Percentiles rank a stretch among this genome's conserved stretches.
Conservation (phyloP, 2,113 vertebrate genomes). For the Galemys pyrenaicus region DNA sequence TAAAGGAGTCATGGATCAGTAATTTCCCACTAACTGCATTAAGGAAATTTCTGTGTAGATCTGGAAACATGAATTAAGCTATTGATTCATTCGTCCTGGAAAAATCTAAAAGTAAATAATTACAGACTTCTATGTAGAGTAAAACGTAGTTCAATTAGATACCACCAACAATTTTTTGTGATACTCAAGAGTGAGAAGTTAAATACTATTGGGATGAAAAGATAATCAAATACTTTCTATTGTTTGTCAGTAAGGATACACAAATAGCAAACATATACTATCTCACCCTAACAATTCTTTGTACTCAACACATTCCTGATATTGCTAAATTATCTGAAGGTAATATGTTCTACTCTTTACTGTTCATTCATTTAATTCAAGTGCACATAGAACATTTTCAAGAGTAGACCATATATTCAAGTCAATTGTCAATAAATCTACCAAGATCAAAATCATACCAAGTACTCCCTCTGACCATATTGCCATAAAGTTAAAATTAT, state of each 20-base stretch:
- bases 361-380: not conserved
- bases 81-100: not conserved
- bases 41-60: conserved; percentile 11
- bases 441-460: no score
- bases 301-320: not conserved
- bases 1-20: not conserved
- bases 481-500: not conserved
- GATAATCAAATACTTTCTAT: conserved; percentile 9
- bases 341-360: not conserved
- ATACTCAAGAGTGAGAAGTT: not conserved
- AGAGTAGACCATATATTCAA: no score
- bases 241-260: not conserved
- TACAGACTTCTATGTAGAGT: not conserved
- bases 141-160: conserved; percentile 32
- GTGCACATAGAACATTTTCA: not conserved
- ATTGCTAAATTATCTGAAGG: not conserved
- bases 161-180: not conserved
- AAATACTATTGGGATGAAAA: not conserved
- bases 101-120: conserved; percentile 52
- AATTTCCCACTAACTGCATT: conserved; percentile 24
- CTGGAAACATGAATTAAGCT: conserved; percentile 14
- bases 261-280: conserved; percentile 25
- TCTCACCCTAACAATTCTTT: conserved; percentile 25
- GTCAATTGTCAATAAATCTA: no score
- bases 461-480: no score